Evolutionary conservation across 2,113 vertebrate species (phyloP).

Genomic region (Phrynosoma platyrhinos): DNA sequence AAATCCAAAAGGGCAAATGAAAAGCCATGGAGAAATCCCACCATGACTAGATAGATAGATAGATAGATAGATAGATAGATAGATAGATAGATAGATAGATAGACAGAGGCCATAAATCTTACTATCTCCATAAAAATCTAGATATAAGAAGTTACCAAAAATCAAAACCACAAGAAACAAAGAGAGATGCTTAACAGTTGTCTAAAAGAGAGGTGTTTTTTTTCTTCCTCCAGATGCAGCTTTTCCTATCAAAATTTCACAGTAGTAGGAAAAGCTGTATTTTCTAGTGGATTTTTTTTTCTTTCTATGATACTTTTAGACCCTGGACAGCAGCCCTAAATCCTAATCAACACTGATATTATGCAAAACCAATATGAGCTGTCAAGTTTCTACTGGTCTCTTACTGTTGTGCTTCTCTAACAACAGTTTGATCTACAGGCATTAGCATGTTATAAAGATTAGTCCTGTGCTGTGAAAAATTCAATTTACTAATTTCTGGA

Average conservation of each 20-base stretch:
- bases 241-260: background rate
- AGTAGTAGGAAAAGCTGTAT: background rate
- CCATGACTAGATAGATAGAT: background rate
- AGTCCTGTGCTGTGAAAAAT: background rate
- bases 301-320: background rate
- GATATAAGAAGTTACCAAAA: background rate
- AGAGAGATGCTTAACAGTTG: background rate
- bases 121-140: rapidly evolving
- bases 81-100: background rate
- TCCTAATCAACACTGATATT: background rate
- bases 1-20: constrained; percentile 22
- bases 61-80: rapidly evolving
- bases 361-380: background rate
- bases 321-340: background rate
- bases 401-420: background rate
- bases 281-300: background rate
- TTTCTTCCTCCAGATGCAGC: background rate
- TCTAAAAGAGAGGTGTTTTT: background rate
- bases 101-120: background rate
- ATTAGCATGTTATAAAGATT: background rate
- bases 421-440: background rate
- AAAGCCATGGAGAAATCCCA: background rate
- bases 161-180: background rate
- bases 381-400: background rate
- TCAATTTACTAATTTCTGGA: background rate